A percentile compares a stretch with the other conserved stretches of the same genome.
Conservation (phyloP, 2,797 vertebrate genomes). For the Meriones psammophilus region DNA sequence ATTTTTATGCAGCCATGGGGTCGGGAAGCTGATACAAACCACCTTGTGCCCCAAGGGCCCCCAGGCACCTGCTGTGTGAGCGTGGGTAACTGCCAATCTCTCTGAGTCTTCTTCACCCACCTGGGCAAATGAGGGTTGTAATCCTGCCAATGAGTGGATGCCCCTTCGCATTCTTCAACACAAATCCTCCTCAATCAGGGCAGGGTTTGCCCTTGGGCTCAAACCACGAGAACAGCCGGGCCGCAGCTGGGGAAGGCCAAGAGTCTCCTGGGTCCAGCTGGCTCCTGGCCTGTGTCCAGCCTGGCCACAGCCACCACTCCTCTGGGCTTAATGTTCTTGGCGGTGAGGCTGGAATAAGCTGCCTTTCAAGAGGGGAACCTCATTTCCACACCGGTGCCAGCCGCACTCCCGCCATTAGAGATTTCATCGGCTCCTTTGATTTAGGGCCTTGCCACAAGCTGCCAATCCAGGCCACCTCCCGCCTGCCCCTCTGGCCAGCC, state of each 20-base stretch:
- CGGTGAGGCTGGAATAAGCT: conserved; percentile 72
- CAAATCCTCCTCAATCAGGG: too few species aligned
- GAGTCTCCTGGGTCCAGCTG: background rate
- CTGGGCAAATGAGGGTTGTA: background rate
- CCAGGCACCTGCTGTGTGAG: background rate
- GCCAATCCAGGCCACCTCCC: conserved; percentile 71
- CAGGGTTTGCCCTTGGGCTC: too few species aligned
- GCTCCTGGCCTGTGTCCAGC: conserved; percentile 69
- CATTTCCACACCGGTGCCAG: conserved; percentile 72
- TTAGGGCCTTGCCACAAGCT: conserved; percentile 82
- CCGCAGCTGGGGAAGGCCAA: background rate
- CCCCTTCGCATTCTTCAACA: background rate
- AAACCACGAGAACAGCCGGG: background rate
- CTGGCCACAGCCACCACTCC: conserved; percentile 60
- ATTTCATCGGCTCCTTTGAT: conserved; percentile 85
- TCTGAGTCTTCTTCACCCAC: background rate
- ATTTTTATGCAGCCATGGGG: background rate
- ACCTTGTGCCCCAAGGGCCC: background rate
- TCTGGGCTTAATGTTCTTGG: conserved; percentile 70
- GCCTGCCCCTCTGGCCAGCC: conserved; percentile 62
- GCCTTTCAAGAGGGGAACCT: conserved; percentile 72
- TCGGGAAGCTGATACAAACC: background rate
- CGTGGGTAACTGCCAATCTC: background rate
- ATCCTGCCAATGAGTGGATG: background rate
- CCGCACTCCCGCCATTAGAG: conserved; percentile 82